Base-by-base conservation (phyloP, 2,888 invertebrate species). In the Tiliacea citrago region DNA sequence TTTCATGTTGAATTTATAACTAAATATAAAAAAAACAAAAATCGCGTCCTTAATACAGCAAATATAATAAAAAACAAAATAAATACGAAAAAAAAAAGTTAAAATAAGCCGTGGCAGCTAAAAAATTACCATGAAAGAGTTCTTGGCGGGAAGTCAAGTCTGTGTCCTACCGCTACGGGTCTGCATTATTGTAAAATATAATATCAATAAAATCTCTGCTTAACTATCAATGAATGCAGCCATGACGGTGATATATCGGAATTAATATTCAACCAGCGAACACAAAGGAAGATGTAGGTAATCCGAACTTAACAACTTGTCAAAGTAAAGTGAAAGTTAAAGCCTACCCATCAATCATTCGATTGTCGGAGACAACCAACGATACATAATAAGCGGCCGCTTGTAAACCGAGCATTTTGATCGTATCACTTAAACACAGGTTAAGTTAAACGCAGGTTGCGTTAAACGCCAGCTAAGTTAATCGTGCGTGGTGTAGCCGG, bases 301-400 rank as follows among this genome's bases (percentile, higher is more conserved):
- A 74, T 73, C 42, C 66, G 21, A 55, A 81, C 62, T 81, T 68
- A 76, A 73, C 86, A 75, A 78, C 68, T 81, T 73, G 86, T 83
- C 73, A 81, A 78, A 77, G 62, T 72, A 53, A 70, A 86, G 85
- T 69, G 85, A 85, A 85, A 85, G 85, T 78, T 61, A 45, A 74
- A 69, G 60, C 60, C 3, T 18, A 61, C 49, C 73, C 21, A 86
- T 85, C 71, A 78, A 85, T 85, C 81, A 86, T 81, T 62, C 55
- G 47, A 73, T 39, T 85, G 70, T 75, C 47, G 53, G 62, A 84
- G 76, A 79, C 79, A 73, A 49, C 68, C 24, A 83, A 68, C 68
- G 66, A 72, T 77, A 73, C 72, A 76, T 84, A 83, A 86, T 75
- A 86, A 77, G 72, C 45, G 60, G 39, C 24, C 53, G 72, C n/a